phyloP scores from a whole-genome alignment of 1,140 invertebrate genomes.

The Drosophila yakuba region DNA sequence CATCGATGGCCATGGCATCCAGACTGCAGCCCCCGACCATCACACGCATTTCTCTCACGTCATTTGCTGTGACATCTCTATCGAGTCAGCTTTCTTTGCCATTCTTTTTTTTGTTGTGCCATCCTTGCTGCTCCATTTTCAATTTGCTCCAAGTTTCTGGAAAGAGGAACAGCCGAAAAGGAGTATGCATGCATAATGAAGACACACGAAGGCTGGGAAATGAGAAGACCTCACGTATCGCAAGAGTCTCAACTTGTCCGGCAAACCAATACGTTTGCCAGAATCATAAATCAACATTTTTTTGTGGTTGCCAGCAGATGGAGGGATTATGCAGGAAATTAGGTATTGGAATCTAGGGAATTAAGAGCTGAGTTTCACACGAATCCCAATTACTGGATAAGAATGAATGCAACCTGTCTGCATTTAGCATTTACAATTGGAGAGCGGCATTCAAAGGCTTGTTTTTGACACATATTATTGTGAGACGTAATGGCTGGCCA shows the following conservation, averaged over 20 bases:
- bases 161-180: conserved; percentile 3
- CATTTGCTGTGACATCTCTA: conserved; percentile 60
- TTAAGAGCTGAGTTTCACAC: neutral
- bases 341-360: neutral
- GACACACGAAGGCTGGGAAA: conserved; percentile 27
- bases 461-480: conserved; percentile 10
- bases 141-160: conserved; percentile 51
- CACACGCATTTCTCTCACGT: conserved; percentile 62
- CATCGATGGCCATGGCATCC: neutral
- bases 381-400: neutral
- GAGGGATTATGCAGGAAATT: neutral
- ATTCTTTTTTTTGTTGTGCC: neutral
- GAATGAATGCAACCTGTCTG: no score
- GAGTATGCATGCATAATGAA: conserved; percentile 76
- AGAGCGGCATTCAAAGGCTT: conserved; percentile 9
- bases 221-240: conserved; percentile 21
- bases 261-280: neutral
- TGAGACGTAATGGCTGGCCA: conserved; percentile 22
- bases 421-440: conserved; percentile 3
- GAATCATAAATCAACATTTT: neutral
- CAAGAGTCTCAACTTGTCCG: conserved; percentile 45
- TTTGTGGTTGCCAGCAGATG: neutral
- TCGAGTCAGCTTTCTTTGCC: conserved; percentile 6
- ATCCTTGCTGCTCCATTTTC: conserved; percentile 37
- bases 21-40: conserved; percentile 27